A percentile compares a stretch with the other conserved stretches of the same genome.
phyloP scores from a whole-genome alignment of 2,797 vertebrate species.

The Valencia hispanica region DNA sequence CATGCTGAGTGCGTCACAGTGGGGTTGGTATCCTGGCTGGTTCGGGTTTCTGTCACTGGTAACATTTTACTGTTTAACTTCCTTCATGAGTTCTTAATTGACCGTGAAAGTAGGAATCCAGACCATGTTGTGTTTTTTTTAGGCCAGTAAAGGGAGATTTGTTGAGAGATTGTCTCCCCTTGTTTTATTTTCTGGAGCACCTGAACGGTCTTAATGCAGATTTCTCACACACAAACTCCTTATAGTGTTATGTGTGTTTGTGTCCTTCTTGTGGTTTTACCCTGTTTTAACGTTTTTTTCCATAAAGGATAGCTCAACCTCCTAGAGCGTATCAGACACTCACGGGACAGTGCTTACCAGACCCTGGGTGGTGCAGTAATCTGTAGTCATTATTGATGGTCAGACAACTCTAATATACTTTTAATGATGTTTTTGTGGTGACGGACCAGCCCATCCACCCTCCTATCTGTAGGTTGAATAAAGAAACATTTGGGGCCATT shows the following conservation, averaged over 20 bases:
- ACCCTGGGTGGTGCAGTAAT: conserved; percentile 71
- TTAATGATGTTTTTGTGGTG: conserved; percentile 69
- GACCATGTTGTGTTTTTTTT: conserved; percentile 12
- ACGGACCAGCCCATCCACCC: background rate
- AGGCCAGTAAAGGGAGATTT: conserved; percentile 8
- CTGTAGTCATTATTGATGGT: conserved; percentile 56
- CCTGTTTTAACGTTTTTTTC: conserved; percentile 43
- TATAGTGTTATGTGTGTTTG: conserved; percentile 14
- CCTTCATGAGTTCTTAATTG: conserved; percentile 24
- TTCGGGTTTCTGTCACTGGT: conserved; percentile 22
- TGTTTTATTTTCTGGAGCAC: background rate
- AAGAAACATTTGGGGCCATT: background rate
- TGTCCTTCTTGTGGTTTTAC: conserved; percentile 32
- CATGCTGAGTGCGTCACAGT: conserved; percentile 24
- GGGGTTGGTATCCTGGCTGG: conserved; percentile 7
- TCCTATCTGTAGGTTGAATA: conserved; percentile 1
- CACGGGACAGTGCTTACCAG: conserved; percentile 50
- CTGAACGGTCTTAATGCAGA: conserved; percentile 5
- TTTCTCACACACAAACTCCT: background rate
- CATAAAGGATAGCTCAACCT: conserved; percentile 51
- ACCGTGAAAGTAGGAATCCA: conserved; percentile 28
- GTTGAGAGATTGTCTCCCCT: background rate
- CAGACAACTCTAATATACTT: conserved; percentile 66
- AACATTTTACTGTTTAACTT: conserved; percentile 12
- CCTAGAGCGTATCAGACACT: conserved; percentile 43